Percentiles rank a stretch among this genome's conserved stretches.
Conservation (phyloP, 2,113 vertebrate genomes). For the Pluvianellus socialis region DNA sequence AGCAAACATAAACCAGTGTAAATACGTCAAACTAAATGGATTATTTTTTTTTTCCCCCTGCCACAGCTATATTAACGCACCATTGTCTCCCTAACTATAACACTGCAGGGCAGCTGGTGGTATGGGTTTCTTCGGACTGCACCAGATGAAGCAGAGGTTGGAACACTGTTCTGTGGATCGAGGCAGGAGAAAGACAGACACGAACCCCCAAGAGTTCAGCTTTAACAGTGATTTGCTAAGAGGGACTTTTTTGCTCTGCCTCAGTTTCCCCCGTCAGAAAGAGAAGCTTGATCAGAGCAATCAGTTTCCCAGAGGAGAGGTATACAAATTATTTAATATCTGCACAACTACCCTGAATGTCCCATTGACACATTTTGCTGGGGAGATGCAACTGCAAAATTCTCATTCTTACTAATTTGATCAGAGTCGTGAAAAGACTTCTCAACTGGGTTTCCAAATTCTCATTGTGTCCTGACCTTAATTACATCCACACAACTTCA, state of each 20-base stretch:
- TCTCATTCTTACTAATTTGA: background rate
- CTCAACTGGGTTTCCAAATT: background rate
- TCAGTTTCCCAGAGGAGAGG: background rate
- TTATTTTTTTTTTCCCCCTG: background rate
- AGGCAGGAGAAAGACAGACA: background rate
- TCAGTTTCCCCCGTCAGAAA: background rate
- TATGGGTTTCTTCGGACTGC: background rate
- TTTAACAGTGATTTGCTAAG: background rate
- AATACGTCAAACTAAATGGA: background rate
- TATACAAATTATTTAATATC: fast-evolving
- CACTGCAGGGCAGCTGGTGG: background rate
- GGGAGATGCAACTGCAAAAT: background rate
- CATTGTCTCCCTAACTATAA: background rate
- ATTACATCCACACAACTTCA: background rate
- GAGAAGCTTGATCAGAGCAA: background rate
- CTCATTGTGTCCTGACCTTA: background rate
- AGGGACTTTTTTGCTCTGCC: background rate
- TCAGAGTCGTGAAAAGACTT: background rate
- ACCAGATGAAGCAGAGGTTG: background rate
- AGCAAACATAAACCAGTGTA: background rate
- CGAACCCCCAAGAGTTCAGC: fast-evolving
- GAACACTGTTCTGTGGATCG: background rate
- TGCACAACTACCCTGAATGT: background rate
- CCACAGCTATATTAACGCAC: background rate
- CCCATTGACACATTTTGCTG: background rate